Base-by-base conservation (phyloP, 2,797 vertebrate species). In the Periparus ater region DNA sequence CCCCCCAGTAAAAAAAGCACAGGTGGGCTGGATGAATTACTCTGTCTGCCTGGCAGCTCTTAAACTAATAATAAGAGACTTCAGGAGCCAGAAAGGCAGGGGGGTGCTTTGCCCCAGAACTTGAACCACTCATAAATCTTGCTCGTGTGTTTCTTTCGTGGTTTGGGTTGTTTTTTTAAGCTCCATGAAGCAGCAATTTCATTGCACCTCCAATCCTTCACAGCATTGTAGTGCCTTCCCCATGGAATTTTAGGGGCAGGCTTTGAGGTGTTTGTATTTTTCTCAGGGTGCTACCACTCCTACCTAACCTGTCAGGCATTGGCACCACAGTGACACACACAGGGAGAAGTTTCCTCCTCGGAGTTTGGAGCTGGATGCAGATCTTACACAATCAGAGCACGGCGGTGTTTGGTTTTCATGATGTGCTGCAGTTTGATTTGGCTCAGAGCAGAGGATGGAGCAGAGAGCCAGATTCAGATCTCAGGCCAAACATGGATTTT, bases 391-490 rank as follows among this genome's bases (percentile, higher is more conserved):
- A 67, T 15, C 91, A 73, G 70, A 85, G 87, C 38, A 22, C 2
- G 6, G 79, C 0, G 2, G 54, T n/a, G 79, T 90, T 96, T 76
- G 76, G 58, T 77, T 91, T 96, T 84, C 73, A 26, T 60, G 85
- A 79, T 0, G 5, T 87, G 86, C 79, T 78, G 62, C 73, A 54
- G 74, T 90, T 93, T 93, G 92, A 26, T 91, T 95, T 95, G 94
- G 89, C 95, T 93, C 0, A 0, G 38, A 67, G 48, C 9, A 3
- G 40, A 63, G 62, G 32, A 76, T 53, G 45, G 77, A 94, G 66
- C 2, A 0, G 15, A 54, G 73, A 79, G 92, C 89, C 92, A 95
- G 92, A 71, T 71, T 88, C 88, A 96, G 92, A 95, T 95, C 91
- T 94, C 30, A 11, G 53, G 89, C 94, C 95, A 96, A 73, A 73